These are phyloP conservation scores for Diaphora mendica DNA, from an alignment of 2,888 invertebrate species.

Conservation along the genomic window DNA sequence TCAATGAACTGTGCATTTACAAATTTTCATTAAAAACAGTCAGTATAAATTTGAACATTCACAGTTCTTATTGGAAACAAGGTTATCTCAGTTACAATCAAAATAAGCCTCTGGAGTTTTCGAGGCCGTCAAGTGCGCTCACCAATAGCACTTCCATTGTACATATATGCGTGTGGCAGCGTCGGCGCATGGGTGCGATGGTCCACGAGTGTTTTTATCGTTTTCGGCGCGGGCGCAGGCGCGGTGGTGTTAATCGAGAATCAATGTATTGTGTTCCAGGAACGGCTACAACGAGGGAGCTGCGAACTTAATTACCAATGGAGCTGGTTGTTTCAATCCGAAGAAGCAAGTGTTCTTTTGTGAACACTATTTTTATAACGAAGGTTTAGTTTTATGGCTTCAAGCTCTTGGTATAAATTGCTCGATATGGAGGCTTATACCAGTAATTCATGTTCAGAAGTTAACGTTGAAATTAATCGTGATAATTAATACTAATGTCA, in stretches of 20 bases:
- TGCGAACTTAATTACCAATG: conserved; percentile 35
- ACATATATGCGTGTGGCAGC: conserved; percentile 40
- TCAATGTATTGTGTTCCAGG: conserved; percentile 81
- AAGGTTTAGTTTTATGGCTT: background rate
- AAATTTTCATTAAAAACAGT: too few species aligned
- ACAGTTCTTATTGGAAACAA: too few species aligned
- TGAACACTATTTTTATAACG: background rate
- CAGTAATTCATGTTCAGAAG: background rate
- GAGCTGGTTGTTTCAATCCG: conserved; percentile 53
- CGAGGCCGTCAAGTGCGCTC: background rate
- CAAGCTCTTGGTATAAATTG: background rate
- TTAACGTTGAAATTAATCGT: background rate
- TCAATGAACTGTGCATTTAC: too few species aligned
- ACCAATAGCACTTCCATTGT: conserved; percentile 39
- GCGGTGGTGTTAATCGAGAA: conserved; percentile 78
- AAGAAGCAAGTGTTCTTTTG: background rate
- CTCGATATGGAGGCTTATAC: background rate
- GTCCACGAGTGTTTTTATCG: conserved; percentile 57
- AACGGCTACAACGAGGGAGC: conserved; percentile 64
- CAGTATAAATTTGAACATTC: too few species aligned
- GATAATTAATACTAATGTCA: background rate
- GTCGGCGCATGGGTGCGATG: conserved; percentile 59
- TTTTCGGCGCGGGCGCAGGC: conserved; percentile 52
- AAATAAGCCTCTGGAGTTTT: background rate
- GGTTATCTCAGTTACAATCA: too few species aligned